These are phyloP conservation scores for Agrotis segetum DNA, from an alignment of 2,888 invertebrate genomes.

Conservation along the genomic window DNA sequence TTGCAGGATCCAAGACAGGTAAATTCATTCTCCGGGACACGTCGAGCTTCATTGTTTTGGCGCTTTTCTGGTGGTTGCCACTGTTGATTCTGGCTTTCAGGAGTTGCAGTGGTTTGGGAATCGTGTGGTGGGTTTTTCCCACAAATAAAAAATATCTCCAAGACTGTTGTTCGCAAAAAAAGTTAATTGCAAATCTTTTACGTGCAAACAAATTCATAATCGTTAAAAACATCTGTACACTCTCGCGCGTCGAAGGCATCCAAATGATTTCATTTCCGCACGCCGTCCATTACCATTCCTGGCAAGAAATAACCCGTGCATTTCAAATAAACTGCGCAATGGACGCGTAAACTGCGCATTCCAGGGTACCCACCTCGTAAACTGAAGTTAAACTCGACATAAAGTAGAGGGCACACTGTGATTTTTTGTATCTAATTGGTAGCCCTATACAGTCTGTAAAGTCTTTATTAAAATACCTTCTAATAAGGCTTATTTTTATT, in stretches of 20 bases:
- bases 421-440: slow-evolving; percentile 64
- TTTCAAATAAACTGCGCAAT: slow-evolving; percentile 68
- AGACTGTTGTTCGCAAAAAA: not conserved
- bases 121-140: no score
- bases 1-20: no score
- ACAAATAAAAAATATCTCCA: no score
- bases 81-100: no score
- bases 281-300: slow-evolving; percentile 67
- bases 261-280: slow-evolving; percentile 59
- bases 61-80: no score
- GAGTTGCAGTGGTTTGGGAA: no score
- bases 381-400: slow-evolving; percentile 54
- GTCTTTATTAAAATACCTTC: slow-evolving; percentile 56
- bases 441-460: slow-evolving; percentile 25
- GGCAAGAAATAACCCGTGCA: slow-evolving; percentile 67
- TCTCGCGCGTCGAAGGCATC: slow-evolving; percentile 33
- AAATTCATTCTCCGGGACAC: no score
- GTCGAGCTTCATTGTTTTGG: no score
- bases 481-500: slow-evolving; percentile 49
- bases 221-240: slow-evolving; percentile 10
- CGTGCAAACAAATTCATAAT: slow-evolving; percentile 5
- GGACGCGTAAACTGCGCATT: slow-evolving; percentile 72
- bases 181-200: not conserved
- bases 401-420: slow-evolving; percentile 46
- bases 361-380: slow-evolving; percentile 69